Evolutionary conservation across 2,797 vertebrate genomes (phyloP).

Genomic region (Sarcoramphus papa): DNA sequence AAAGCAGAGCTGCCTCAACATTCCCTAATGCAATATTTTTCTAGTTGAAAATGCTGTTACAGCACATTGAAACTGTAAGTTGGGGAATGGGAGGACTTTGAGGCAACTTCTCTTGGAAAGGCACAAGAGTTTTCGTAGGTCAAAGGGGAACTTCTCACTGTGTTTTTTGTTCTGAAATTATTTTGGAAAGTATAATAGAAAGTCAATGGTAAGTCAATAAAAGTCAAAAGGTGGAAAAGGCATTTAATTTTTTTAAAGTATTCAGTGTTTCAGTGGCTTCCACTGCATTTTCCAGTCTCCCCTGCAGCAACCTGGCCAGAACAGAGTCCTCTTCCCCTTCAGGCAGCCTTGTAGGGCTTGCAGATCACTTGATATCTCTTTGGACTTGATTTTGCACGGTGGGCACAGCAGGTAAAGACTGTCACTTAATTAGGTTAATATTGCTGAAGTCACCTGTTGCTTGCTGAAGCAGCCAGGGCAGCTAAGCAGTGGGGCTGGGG

Average conservation of each 20-base stretch:
- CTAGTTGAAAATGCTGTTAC: not conserved
- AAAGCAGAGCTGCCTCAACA: conserved; percentile 7
- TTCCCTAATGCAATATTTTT: not conserved
- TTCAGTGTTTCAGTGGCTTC: not conserved
- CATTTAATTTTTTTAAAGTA: not conserved
- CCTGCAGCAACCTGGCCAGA: not conserved
- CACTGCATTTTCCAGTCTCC: not conserved
- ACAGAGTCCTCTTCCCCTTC: not conserved
- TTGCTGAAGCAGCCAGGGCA: not conserved
- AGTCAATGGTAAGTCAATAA: not conserved
- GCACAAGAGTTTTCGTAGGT: not conserved
- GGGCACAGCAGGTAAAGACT: not conserved
- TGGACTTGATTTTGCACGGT: not conserved
- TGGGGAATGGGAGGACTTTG: not conserved
- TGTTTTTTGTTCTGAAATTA: not conserved
- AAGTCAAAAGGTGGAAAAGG: not conserved
- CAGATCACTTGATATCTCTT: not conserved
- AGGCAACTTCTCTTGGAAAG: not conserved
- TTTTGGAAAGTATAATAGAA: not conserved
- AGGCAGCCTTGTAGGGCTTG: not conserved
- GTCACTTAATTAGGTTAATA: not conserved
- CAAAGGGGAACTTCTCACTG: not conserved
- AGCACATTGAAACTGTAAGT: not conserved
- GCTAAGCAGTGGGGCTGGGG: not conserved
- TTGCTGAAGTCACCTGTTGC: not conserved